Percentiles rank a stretch among this genome's conserved stretches.
phyloP scores from a whole-genome alignment of 2,113 vertebrate species.

The Gymnocephalus cernua region DNA sequence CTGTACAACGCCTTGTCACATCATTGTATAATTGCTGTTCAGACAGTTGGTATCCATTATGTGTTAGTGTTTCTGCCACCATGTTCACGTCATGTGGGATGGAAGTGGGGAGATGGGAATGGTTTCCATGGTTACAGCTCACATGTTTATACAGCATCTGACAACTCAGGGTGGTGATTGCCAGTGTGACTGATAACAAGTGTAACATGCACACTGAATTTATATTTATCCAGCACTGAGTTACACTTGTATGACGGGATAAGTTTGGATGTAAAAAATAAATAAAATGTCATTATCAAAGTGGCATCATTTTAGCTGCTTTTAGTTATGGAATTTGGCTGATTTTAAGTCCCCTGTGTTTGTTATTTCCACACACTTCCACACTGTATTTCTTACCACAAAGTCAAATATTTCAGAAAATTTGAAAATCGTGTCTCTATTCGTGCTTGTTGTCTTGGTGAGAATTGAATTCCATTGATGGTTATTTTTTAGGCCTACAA shows the following conservation, averaged over 20 bases:
- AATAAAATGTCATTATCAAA: not conserved
- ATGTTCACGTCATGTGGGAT: conserved; percentile 15
- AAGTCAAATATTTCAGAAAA: too few relatives aligned
- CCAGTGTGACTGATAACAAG: conserved; percentile 31
- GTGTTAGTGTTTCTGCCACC: conserved; percentile 13
- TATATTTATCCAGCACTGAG: not conserved
- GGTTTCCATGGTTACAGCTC: conserved; percentile 52
- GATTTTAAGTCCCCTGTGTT: not conserved
- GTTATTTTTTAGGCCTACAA: not conserved
- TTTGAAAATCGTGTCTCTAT: not conserved
- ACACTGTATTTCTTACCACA: not conserved
- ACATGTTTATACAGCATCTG: conserved; percentile 36
- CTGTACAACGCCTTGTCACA: not conserved
- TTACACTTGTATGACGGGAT: conserved; percentile 1
- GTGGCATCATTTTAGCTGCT: not conserved
- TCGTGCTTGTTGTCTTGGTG: not conserved
- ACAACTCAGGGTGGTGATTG: not conserved
- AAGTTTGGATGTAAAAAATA: not conserved
- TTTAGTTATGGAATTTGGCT: not conserved
- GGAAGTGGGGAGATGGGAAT: conserved; percentile 17
- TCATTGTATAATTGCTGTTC: not conserved
- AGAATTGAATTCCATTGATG: too few relatives aligned
- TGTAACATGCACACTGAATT: not conserved
- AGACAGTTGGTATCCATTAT: not conserved
- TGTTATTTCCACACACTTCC: not conserved